Percentiles rank a stretch among this genome's conserved stretches.
These are phyloP conservation scores for Hydropsyche tenuis DNA, from an alignment of 1,140 invertebrate species.

Conservation along the genomic window DNA sequence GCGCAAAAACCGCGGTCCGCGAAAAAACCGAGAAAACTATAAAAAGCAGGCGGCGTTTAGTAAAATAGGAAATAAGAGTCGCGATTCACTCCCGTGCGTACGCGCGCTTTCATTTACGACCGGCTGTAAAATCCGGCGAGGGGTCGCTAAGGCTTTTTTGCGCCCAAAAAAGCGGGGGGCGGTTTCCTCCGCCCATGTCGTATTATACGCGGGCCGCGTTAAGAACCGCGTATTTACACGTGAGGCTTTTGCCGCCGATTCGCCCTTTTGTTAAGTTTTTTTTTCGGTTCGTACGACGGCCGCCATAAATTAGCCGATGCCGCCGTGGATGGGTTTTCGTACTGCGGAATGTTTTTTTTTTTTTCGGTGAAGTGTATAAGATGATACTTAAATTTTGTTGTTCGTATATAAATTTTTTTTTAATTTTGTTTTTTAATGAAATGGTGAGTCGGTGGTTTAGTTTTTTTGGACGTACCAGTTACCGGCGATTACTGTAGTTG, in stretches of 20 bases:
- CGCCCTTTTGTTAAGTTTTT: too few species aligned
- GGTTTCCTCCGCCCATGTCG: slow-evolving; percentile 19
- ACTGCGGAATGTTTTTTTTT: background rate
- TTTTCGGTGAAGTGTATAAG: too few species aligned
- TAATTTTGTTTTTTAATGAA: too few species aligned
- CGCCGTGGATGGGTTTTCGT: background rate
- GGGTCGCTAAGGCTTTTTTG: background rate
- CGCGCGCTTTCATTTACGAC: slow-evolving; percentile 42
- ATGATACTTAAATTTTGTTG: too few species aligned
- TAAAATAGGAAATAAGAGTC: slow-evolving; percentile 49
- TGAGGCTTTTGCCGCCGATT: too few species aligned
- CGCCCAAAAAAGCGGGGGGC: slow-evolving; percentile 15
- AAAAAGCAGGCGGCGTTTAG: slow-evolving; percentile 48
- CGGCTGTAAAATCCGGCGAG: slow-evolving; percentile 40
- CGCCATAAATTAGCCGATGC: background rate
- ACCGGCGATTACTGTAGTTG: too few species aligned
- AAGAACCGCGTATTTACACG: too few species aligned
- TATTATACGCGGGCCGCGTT: background rate
- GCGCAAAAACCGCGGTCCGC: too few species aligned
- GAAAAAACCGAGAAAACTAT: slow-evolving; percentile 34
- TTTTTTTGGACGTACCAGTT: too few species aligned
- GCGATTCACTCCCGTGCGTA: slow-evolving; percentile 42
- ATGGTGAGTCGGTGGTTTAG: too few species aligned
- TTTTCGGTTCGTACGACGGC: too few species aligned
- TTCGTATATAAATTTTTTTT: too few species aligned